Conservation (phyloP, 2,888 invertebrate species). For the Helobdella robusta region DNA sequence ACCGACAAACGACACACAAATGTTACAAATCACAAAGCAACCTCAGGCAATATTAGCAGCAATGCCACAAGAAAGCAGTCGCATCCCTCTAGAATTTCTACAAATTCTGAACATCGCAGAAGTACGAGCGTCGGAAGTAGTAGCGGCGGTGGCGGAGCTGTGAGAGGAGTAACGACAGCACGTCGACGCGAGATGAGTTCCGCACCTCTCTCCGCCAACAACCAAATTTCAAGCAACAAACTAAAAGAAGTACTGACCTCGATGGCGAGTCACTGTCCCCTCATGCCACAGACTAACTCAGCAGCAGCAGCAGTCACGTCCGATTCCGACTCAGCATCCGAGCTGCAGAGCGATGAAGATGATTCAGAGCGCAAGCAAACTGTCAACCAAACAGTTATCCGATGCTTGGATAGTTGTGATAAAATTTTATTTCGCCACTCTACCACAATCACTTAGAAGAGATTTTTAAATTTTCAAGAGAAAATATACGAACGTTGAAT, state of each 20-base stretch:
- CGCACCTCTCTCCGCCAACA: not conserved
- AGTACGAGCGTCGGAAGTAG: constrained; percentile 22
- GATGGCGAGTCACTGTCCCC: too few species aligned
- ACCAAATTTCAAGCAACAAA: too few species aligned
- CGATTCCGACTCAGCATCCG: constrained; percentile 24
- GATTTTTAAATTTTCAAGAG: too few species aligned
- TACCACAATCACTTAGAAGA: constrained; percentile 27
- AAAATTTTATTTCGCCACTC: constrained; percentile 31
- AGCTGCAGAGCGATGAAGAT: constrained; percentile 19
- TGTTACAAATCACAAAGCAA: too few species aligned
- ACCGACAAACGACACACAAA: not conserved
- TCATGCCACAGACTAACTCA: too few species aligned
- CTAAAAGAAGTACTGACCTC: too few species aligned
- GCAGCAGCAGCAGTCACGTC: constrained; percentile 10
- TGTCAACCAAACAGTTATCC: constrained; percentile 29
- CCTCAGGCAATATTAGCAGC: not conserved
- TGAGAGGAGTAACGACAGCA: not conserved
- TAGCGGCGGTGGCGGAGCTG: constrained; percentile 5
- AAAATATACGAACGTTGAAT: too few species aligned
- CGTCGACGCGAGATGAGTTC: not conserved
- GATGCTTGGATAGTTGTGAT: constrained; percentile 30
- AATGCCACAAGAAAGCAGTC: not conserved
- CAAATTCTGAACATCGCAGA: constrained; percentile 7
- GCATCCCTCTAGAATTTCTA: constrained; percentile 11
- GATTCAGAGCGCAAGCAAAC: constrained; percentile 17